Conservation (phyloP, 23 tunicate genomes). For the Aplidium turbinatum region DNA sequence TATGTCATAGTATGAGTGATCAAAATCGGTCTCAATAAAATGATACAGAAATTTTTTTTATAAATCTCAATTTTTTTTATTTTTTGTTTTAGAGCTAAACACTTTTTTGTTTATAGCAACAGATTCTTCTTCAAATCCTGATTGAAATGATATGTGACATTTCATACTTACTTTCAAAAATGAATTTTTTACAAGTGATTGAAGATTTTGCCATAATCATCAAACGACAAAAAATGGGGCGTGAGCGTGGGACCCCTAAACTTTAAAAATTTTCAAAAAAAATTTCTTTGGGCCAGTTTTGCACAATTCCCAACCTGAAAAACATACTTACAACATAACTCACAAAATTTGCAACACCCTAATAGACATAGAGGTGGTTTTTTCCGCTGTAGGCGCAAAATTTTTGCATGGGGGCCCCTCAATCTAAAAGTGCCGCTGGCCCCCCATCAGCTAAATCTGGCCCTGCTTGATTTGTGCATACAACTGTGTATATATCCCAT, state of each 20-base stretch:
- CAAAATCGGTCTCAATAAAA: too few relatives aligned
- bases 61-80: neutral
- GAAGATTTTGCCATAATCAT: neutral
- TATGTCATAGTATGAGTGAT: too few relatives aligned
- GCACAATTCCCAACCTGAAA: neutral
- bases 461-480: too few relatives aligned
- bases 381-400: too few relatives aligned
- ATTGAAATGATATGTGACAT: slow-evolving; percentile 19
- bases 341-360: slow-evolving; percentile 10
- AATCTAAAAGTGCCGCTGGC: too few relatives aligned
- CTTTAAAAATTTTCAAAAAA: slow-evolving; percentile 17
- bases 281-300: slow-evolving; percentile 13
- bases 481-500: too few relatives aligned
- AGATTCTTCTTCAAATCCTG: slow-evolving; percentile 1
- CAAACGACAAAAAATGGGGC: slow-evolving; percentile 1
- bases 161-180: slow-evolving; percentile 6
- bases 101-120: slow-evolving; percentile 3
- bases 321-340: slow-evolving; percentile 7
- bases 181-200: slow-evolving; percentile 1
- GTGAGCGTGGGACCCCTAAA: slow-evolving; percentile 15
- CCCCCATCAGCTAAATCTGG: too few relatives aligned
- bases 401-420: too few relatives aligned
- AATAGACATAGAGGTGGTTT: too few relatives aligned
- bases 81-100: neutral
- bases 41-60: too few relatives aligned